phyloP scores from a whole-genome alignment of 2,113 vertebrate genomes.

The Genyomyrus donnyi region DNA sequence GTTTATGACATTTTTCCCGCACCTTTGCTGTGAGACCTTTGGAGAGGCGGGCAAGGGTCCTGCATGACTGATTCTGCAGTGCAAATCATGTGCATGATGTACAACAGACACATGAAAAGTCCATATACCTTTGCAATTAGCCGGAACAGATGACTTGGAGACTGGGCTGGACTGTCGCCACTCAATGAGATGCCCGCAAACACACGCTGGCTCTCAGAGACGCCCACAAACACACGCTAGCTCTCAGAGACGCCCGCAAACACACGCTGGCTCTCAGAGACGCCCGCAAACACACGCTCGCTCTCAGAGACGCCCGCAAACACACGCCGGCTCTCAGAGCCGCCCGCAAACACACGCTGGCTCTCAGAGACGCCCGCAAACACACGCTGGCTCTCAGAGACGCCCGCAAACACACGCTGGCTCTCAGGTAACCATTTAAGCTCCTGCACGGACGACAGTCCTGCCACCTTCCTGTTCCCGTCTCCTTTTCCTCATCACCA shows the following conservation, averaged over 20 bases:
- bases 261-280: background rate
- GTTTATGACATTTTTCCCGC: background rate
- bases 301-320: background rate
- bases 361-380: background rate
- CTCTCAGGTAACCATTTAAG: background rate
- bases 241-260: background rate
- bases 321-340: background rate
- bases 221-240: background rate
- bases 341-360: background rate
- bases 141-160: background rate
- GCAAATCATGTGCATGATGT: background rate
- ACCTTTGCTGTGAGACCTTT: background rate
- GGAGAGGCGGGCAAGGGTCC: background rate
- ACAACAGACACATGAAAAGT: background rate
- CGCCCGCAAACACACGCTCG: background rate
- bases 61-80: background rate
- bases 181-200: background rate
- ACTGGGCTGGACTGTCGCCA: background rate
- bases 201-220: background rate
- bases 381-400: background rate
- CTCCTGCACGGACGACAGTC: too few relatives aligned
- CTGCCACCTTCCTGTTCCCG: background rate
- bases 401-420: background rate
- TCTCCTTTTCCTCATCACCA: background rate
- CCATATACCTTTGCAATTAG: background rate